Evolutionary conservation across 2,113 vertebrate species (phyloP).

Genomic region (Clarias macrocephalus): DNA sequence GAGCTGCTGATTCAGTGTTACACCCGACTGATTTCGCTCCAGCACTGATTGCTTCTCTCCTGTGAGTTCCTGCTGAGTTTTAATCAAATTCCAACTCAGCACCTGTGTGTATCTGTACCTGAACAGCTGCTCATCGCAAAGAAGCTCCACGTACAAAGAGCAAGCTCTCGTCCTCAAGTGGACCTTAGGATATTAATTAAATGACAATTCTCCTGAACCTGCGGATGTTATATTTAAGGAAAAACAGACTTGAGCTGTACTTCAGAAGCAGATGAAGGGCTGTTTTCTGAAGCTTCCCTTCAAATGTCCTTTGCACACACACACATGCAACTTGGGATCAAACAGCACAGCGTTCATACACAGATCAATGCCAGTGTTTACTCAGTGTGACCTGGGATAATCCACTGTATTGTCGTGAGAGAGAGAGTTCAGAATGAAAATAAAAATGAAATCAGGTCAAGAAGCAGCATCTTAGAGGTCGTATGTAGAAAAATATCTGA

Average conservation of each 20-base stretch:
- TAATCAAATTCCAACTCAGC: conserved; percentile 15
- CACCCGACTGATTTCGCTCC: conserved; percentile 12
- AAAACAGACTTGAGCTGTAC: neutral
- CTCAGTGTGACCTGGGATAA: neutral
- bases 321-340: neutral
- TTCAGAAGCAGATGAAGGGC: neutral
- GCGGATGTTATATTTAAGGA: neutral
- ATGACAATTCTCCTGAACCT: neutral
- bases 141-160: conserved; percentile 29
- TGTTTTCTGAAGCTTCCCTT: neutral
- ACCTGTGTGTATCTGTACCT: conserved; percentile 12
- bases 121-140: conserved; percentile 61
- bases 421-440: neutral
- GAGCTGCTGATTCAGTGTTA: conserved; percentile 18
- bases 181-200: conserved; percentile 36
- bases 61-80: conserved; percentile 13
- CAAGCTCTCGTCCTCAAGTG: conserved; percentile 57
- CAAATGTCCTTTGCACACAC: no score
- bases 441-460: no score
- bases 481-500: no score
- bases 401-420: neutral
- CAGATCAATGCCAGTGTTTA: neutral
- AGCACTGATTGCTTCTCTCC: conserved; percentile 23
- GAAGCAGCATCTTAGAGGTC: no score
- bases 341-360: neutral